Percentiles rank a stretch among this genome's conserved stretches.
Evolutionary conservation across 2,888 invertebrate genomes (phyloP).

Genomic region (Plemyria rubiginata): DNA sequence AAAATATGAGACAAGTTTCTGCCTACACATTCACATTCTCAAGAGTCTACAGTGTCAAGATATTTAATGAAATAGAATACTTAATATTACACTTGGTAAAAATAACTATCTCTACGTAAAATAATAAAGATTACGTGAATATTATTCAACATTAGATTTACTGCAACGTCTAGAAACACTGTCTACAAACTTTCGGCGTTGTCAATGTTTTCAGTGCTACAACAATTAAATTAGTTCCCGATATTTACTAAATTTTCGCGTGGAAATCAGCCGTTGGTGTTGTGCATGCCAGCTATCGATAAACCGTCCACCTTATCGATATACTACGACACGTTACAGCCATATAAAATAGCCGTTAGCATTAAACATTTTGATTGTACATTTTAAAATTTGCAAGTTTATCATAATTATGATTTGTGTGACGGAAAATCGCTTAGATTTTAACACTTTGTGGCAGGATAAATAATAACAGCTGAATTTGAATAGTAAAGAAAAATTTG

Average conservation of each 20-base stretch:
- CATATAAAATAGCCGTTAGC: conserved; percentile 15
- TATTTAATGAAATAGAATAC: no score
- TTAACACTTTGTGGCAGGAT: conserved; percentile 6
- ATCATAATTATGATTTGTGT: conserved; percentile 22
- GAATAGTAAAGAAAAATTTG: background rate
- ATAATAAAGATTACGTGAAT: no score
- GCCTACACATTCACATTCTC: background rate
- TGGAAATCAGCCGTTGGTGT: conserved; percentile 17
- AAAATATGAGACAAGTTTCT: background rate
- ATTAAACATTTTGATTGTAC: conserved; percentile 22
- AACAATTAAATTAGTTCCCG: no score
- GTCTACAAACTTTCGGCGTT: no score
- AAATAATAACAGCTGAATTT: background rate
- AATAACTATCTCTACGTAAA: no score
- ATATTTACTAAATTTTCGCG: background rate
- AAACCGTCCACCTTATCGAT: conserved; percentile 22
- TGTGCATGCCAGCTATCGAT: conserved; percentile 25
- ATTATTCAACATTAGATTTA: no score
- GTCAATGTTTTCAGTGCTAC: no score
- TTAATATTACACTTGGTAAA: no score
- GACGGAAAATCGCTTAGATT: conserved; percentile 13
- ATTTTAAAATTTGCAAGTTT: conserved; percentile 13
- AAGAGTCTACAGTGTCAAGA: no score
- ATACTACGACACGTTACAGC: conserved; percentile 21
- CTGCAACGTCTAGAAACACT: no score